Base-by-base conservation (phyloP, 2,113 vertebrate genomes). In the Dryoscopus gambensis region DNA sequence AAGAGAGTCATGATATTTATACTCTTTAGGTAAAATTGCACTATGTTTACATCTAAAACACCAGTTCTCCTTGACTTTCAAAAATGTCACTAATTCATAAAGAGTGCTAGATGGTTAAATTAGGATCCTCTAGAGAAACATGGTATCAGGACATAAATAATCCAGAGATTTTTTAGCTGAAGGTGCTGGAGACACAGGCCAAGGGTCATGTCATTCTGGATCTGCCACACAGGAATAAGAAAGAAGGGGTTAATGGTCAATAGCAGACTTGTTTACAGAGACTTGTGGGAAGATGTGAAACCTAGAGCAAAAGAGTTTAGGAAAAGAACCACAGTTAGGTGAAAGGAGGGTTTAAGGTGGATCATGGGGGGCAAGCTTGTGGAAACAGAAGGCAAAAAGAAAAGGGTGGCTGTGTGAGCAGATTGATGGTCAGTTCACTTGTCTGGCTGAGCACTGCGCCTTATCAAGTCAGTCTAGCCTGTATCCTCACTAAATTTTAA, bases 181-280 rank as follows among this genome's bases (percentile, higher is more conserved):
- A 35, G 10, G 2, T 84, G 19, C 15, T 70, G 37, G 24, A 83
- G 44, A 37, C 21, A 31, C 8, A 42, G 15, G 7, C 42, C 12
- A 46, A 46, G 23, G 10, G 8, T 52, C 0, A 0, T 4, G 67
- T 5, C 5, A 14, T 53, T 24, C 21, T 75, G 44, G 28, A 60
- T 42, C 12, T 71, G 9, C 13, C 28, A 37, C 5, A 35, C 22
- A 5, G 5, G 5, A 52, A 18, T 50, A 60, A 30, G 24, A 31
- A 75, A 76, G 14, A 53, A 75, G 22, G 8, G 15, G 28, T 80
- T 49, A 53, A n/a, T n/a, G 67, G 65, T 73, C 9, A 30, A 42
- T 4, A 69, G 7, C 5, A 88, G 22, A n/a, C 37, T 53, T 37
- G 4, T 39, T 50, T 73, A 23, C 20, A 27, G 11, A 59, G 56